Evolutionary conservation across 2,797 vertebrate species (phyloP), one percentile per base, ranked within the genome.

Genomic region (Odontamblyopus rebecca): DNA sequence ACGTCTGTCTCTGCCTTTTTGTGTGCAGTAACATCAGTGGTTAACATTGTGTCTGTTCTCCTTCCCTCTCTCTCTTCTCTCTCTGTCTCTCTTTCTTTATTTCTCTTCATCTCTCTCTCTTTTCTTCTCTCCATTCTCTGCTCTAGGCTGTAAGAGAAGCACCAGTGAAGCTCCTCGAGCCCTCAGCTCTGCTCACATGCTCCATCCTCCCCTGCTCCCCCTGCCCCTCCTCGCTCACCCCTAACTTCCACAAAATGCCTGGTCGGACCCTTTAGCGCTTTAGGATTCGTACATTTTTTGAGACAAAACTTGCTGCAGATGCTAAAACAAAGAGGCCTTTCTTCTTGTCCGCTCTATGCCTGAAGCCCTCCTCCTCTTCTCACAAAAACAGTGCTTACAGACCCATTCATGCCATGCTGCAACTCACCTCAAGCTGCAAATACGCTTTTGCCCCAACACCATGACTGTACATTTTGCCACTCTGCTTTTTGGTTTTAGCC

Each of bases 131-230:
- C 90, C 75, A 23, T 69, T 89, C 82, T 91, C 81, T 44, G 72
- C 89, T 93, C 66, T 88, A 98, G 96, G 95, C 95, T 98, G 95
- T 97, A 94, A 95, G 85, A 35, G 73, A 85, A 80, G 86, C 92
- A 88, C 83, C 82, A 74, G 75, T 70, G 88, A 90, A 90, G 93
- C 13, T 77, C 89, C 91, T 77, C 85, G 74, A 6, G 62, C 83
- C 89, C 84, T 88, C 89, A 80, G 89, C 84, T 89, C 85, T 76
- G 81, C 86, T 89, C 82, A 87, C 92, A 90, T 91, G 88, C 86
- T 89, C 88, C 86, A 82, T 86, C 67, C 68, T 74, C 74, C 76
- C 81, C 70, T 82, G 74, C 79, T 86, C 78, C 77, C 80, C 60
- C 67, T 57, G 23, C 65, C 59, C 44, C 70, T 74, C 77, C 80